Evolutionary conservation across 1,140 invertebrate species (phyloP).

Genomic region (Plodia interpunctella): DNA sequence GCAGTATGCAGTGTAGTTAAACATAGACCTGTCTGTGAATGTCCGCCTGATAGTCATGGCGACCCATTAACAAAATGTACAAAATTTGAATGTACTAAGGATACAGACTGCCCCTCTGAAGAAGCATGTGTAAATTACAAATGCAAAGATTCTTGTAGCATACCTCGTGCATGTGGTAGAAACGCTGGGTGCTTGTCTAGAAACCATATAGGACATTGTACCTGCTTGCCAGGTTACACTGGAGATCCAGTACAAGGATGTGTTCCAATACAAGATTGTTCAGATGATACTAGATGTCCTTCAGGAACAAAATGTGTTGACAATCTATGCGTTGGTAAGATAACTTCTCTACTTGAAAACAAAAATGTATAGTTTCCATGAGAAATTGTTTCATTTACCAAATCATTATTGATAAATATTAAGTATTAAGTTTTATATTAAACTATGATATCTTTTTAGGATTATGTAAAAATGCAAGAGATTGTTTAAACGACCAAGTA

Average conservation of each 20-base stretch:
- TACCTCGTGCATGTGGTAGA: constrained; percentile 88
- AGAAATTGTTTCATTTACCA: not conserved
- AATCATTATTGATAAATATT: constrained; percentile 12
- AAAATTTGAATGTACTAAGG: constrained; percentile 87
- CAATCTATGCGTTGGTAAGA: constrained; percentile 86
- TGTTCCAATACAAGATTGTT: constrained; percentile 87
- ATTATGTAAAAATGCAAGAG: constrained; percentile 85
- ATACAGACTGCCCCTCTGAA: constrained; percentile 83
- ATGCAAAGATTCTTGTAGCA: constrained; percentile 88
- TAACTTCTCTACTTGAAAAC: not conserved
- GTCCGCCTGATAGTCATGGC: constrained; percentile 85
- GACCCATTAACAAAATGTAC: constrained; percentile 84
- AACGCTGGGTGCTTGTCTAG: constrained; percentile 84
- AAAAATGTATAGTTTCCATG: too few relatives aligned
- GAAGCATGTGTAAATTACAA: constrained; percentile 88
- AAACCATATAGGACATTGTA: constrained; percentile 88
- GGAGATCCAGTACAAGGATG: constrained; percentile 92
- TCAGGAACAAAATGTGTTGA: constrained; percentile 88
- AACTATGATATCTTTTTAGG: constrained; percentile 60
- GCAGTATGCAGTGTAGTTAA: constrained; percentile 83
- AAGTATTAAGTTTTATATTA: not conserved
- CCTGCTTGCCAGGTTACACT: constrained; percentile 87
- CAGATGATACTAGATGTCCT: constrained; percentile 85
- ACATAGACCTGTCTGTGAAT: constrained; percentile 86
- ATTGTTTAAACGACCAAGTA: constrained; percentile 88